These are phyloP conservation scores for Ciconia boyciana DNA, from an alignment of 2,113 vertebrate genomes.

Conservation along the genomic window DNA sequence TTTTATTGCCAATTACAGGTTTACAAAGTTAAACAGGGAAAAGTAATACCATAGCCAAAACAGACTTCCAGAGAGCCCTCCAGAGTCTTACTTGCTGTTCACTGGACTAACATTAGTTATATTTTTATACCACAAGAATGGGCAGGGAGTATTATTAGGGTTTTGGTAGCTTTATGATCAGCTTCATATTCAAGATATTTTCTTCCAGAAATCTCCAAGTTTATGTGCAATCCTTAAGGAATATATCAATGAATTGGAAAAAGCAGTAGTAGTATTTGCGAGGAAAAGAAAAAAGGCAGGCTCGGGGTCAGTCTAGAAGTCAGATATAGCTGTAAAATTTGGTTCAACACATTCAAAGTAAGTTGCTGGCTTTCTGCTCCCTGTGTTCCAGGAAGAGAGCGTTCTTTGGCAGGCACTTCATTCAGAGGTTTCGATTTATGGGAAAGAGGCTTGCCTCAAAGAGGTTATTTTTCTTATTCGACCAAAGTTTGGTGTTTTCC, in stretches of 20 bases:
- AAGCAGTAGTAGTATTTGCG: neutral
- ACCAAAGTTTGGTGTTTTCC: conserved; percentile 61
- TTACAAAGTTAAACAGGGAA: conserved; percentile 63
- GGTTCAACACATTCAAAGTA: conserved; percentile 47
- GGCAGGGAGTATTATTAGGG: conserved; percentile 15
- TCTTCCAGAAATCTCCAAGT: conserved; percentile 28
- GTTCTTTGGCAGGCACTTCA: conserved; percentile 58
- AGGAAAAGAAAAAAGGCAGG: conserved; percentile 26
- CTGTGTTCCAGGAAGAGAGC: conserved; percentile 63
- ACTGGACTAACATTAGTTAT: conserved; percentile 44
- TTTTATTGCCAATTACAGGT: conserved; percentile 70
- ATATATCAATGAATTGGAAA: conserved; percentile 31
- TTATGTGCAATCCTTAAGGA: conserved; percentile 26
- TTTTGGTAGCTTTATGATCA: conserved; percentile 57
- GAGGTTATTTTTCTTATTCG: conserved; percentile 65
- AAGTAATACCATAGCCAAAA: conserved; percentile 50
- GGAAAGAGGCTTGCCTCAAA: conserved; percentile 67
- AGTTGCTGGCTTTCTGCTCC: conserved; percentile 59
- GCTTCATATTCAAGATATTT: conserved; percentile 11
- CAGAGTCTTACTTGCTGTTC: conserved; percentile 40
- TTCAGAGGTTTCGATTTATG: conserved; percentile 64
- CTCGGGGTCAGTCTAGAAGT: conserved; percentile 14
- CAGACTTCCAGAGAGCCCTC: conserved; percentile 40
- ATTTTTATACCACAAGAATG: conserved; percentile 54
- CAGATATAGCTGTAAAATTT: conserved; percentile 50